These are phyloP conservation scores for Zonotrichia leucophrys DNA, from an alignment of 2,113 vertebrate species.

Conservation along the genomic window DNA sequence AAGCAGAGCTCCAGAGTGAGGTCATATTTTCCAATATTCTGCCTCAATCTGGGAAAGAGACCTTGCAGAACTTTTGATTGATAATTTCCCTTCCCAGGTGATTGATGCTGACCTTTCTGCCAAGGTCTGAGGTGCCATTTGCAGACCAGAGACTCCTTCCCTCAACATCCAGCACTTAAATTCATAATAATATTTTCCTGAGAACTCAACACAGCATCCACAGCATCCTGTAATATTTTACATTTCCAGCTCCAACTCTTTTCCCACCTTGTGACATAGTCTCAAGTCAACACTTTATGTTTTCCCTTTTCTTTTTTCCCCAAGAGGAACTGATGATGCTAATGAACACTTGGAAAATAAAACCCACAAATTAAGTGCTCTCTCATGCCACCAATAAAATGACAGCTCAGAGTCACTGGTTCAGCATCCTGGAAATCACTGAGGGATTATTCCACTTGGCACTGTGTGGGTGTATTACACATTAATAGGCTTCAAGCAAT, in stretches of 20 bases:
- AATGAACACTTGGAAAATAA: not conserved
- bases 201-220: not conserved
- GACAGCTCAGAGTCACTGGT: not conserved
- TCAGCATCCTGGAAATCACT: not conserved
- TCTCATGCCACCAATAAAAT: not conserved
- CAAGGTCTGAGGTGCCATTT: not conserved
- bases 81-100: not conserved
- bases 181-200: not conserved
- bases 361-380: not conserved
- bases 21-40: not conserved
- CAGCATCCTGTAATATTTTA: not conserved
- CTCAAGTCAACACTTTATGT: not conserved
- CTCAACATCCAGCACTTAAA: not conserved
- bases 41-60: not conserved
- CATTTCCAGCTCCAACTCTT: not conserved
- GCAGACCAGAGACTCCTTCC: not conserved
- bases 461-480: not conserved
- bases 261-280: not conserved
- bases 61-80: not conserved
- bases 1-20: not conserved
- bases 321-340: not conserved
- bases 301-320: not conserved
- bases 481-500: not conserved
- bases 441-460: not conserved
- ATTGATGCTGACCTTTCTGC: slow-evolving; percentile 25